A percentile compares a stretch with the other conserved stretches of the same genome.
These are phyloP conservation scores for Gopherus flavomarginatus DNA, from an alignment of 2,113 vertebrate species.

Conservation along the genomic window DNA sequence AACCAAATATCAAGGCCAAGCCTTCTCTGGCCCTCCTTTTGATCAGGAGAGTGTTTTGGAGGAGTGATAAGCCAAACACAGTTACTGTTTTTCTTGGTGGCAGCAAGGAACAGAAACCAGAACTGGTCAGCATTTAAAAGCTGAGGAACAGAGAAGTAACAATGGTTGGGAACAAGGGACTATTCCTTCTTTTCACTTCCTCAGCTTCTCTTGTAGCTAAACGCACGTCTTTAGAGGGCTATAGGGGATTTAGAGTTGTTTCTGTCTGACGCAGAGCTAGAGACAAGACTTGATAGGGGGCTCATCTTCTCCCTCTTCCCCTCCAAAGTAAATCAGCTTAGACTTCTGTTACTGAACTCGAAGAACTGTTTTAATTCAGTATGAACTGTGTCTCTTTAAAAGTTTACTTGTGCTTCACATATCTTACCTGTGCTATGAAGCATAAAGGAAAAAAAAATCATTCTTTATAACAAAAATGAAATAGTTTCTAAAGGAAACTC, in stretches of 20 bases:
- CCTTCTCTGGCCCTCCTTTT: background rate
- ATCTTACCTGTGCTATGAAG: background rate
- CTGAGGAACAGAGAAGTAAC: background rate
- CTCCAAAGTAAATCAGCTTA: background rate
- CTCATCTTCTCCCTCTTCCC: background rate
- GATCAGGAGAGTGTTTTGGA: accelerated
- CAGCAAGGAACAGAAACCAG: background rate
- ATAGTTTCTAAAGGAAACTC: background rate
- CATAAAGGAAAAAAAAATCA: background rate
- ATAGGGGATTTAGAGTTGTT: background rate
- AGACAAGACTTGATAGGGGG: background rate
- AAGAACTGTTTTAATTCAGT: background rate
- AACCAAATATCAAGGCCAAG: background rate
- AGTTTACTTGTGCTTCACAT: too few species aligned
- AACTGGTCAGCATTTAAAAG: background rate
- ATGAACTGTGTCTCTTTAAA: background rate
- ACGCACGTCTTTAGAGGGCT: background rate
- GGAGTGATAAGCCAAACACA: background rate
- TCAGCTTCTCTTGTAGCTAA: background rate
- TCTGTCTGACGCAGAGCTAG: background rate
- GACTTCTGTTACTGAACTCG: background rate
- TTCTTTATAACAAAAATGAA: background rate
- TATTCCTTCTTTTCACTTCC: background rate
- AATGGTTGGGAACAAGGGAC: background rate
- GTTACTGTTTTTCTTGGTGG: background rate